Evolutionary conservation across 2,888 invertebrate species (phyloP), one percentile per base, ranked within the genome.

Genomic region (Steinernema scapterisci): DNA sequence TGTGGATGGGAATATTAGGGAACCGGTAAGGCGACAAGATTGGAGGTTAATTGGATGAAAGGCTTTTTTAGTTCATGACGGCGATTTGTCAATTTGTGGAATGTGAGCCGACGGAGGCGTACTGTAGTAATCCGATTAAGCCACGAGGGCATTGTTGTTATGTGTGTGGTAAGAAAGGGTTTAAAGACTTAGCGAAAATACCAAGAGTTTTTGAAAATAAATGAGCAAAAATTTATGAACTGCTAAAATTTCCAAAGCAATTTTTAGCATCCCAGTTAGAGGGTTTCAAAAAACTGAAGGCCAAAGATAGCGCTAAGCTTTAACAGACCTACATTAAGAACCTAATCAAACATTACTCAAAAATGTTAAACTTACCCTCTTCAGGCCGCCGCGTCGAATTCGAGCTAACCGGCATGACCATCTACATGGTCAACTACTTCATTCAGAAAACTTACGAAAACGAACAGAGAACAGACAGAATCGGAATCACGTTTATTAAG

Each of bases 131-230:
- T 16, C 63, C 63, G 25, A 63, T 63, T 27, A 21, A 63, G 25
- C 63, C 63, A 31, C 21, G 31, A 27, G 63, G 63, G 9, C 63
- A 63, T 63, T 63, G 63, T 19, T 63, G 63, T n/a, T 25, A 27
- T 25, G 31, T 63, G 16, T 63, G 63, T 63, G 63, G 63, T 63
- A 31, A 38, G 63, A 2, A 3, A 19, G 23, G 5, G 13, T 6
- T 54, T n/a, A n/a, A n/a, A n/a, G n/a, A n/a, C n/a, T n/a, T n/a
- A n/a, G n/a, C n/a, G n/a, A n/a, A n/a, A 54, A 19, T 54, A 23
- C 13, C 54, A 21, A 54, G n/a, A n/a, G n/a, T n/a, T n/a, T n/a
- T n/a, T n/a, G n/a, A n/a, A n/a, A n/a, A n/a, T n/a, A n/a, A n/a
- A n/a, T n/a, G n/a, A n/a, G n/a, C n/a, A n/a, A n/a, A n/a, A n/a